Evolutionary conservation across 2,113 vertebrate genomes (phyloP), one percentile per base, ranked within the genome.

Genomic region (Dendropsophus ebraccatus): DNA sequence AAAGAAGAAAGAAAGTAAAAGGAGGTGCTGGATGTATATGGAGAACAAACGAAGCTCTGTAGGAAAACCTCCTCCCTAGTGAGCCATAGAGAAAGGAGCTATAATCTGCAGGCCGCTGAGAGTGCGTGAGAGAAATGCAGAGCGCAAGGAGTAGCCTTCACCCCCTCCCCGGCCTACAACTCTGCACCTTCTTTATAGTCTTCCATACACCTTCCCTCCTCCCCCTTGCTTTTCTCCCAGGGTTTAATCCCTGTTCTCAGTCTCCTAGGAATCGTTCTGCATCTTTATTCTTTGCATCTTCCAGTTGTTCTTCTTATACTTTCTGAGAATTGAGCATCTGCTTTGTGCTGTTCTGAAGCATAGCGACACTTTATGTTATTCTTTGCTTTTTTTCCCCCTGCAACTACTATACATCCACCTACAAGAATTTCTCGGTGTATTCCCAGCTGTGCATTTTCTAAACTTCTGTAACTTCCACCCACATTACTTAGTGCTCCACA

Each of bases 31-130:
- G 82, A 75, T 78, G 12, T 52, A 58, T 56, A 74, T 21, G 47
- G 52, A 81, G 85, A 81, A 81, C 77, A 81, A 81, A 58, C 37
- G 45, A 19, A 45, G 77, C 52, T 74, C 85, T 81, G 77, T 86
- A 74, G 69, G 49, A 50, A 58, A 87, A n/a, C 67, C 85, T 81
- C 52, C 69, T 86, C 85, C 85, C 69, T 79, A 74, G 77, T 41
- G 77, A 86, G 77, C 69, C 67, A 30, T 86, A 78, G 56, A 58
- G 69, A 54, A 86, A 52, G 52, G 77, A 73, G 47, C 25, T 62
- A 58, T 73, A 87, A 87, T 74, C 37, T 81, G 85, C 67, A 60
- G 78, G 52, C 76, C 23, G 50, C 35, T 35, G 77, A 19, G 78
- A 74, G 67, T 16, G 67, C 77, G 85, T 86, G 77, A 73, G 50